Evolutionary conservation across 2,113 vertebrate species (phyloP), one percentile per base, ranked within the genome.

Genomic region (Tautogolabrus adspersus): DNA sequence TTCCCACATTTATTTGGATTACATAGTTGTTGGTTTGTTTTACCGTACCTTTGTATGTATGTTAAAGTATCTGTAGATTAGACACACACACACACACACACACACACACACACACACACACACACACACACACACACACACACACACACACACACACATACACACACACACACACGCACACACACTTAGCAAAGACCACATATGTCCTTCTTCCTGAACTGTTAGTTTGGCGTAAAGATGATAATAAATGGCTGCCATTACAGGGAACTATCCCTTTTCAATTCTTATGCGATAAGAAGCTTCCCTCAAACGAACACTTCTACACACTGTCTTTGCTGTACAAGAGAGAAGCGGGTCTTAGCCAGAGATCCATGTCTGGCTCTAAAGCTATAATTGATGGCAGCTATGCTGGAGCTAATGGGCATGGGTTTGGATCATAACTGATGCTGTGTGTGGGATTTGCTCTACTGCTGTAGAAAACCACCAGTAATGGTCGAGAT

Each of bases 391-490:
- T 67, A 46, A 59, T 42, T 75, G 51, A 71, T 75, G 66, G 46
- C 51, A 58, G 19, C 63, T 46, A 21, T 55, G 16, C 16, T 67
- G 66, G 26, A 74, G 42, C 52, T 82, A 79, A 81, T 69, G 26
- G 82, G 3, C 3, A 1, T 79, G 6, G 1, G 61, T 37, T 65
- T 62, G 57, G 75, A 76, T 72, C 62, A 49, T 65, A 34, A 46
- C 44, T 26, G 34, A 44, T 19, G 5, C 30, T 81, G 69, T 72
- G 52, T 61, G 65, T 72, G 47, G 66, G 69, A 66, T 78, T 83
- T 77, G 34, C 23, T 82, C 34, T 21, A 52, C 75, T 75, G 66
- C 66, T 22, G 10, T 16, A 71, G 65, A 70, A 82, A 79, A 87
- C 66, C 40, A 70, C 18, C 37, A 57, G 12, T 73, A 66, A 78